Conservation (phyloP, 2,113 vertebrate genomes). For the Naja naja region DNA sequence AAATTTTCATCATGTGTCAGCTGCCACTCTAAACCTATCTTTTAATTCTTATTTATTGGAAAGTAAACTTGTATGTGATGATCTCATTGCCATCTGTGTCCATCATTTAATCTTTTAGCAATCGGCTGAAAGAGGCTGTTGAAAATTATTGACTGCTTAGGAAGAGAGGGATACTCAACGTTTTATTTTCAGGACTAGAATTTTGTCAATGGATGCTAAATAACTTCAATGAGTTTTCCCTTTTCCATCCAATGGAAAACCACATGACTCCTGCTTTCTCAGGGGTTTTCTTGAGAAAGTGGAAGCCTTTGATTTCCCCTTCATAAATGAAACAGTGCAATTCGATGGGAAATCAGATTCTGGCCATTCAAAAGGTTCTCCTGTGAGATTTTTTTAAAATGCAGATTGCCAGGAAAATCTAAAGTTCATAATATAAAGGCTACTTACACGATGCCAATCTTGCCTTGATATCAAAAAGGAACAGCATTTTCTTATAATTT, state of each 20-base stretch:
- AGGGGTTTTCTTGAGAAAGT: not conserved
- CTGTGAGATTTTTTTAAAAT: not conserved
- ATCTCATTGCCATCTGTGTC: not conserved
- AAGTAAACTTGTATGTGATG: not conserved
- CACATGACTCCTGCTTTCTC: slow-evolving; percentile 9
- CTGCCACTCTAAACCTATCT: not conserved
- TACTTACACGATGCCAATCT: slow-evolving; percentile 11
- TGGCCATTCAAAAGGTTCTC: not conserved
- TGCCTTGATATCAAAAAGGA: slow-evolving; percentile 26
- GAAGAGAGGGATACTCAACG: not conserved
- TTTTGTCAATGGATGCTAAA: not conserved
- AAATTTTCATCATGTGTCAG: not conserved
- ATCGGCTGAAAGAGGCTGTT: not conserved
- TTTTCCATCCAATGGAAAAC: slow-evolving; percentile 23
- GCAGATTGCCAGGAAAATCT: slow-evolving; percentile 10
- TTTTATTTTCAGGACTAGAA: not conserved
- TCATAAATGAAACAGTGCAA: not conserved
- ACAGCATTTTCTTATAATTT: slow-evolving; percentile 19
- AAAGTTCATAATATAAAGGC: not conserved
- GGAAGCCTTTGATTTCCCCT: not conserved
- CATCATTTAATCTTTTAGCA: not conserved
- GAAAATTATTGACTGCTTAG: not conserved
- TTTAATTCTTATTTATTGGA: not conserved
- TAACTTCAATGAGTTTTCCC: slow-evolving; percentile 12
- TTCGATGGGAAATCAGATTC: slow-evolving; percentile 8